Percentiles rank a stretch among this genome's conserved stretches.
Evolutionary conservation across 2,113 vertebrate species (phyloP).

Genomic region (Nothoprocta perdicaria): DNA sequence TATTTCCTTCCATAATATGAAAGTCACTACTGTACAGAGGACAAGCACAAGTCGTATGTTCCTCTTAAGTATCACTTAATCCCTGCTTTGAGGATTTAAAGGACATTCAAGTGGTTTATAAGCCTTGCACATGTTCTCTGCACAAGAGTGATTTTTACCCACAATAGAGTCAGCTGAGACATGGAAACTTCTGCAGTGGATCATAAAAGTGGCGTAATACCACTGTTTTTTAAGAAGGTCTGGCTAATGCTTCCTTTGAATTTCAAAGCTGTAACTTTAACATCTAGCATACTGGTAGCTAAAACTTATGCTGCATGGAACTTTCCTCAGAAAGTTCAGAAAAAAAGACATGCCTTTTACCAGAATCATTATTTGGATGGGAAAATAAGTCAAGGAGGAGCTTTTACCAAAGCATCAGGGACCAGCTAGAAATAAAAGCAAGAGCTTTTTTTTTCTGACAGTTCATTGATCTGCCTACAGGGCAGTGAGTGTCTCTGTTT

Average conservation of each 20-base stretch:
- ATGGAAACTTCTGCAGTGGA: slow-evolving; percentile 5
- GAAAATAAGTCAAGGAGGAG: neutral
- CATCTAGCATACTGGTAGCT: neutral
- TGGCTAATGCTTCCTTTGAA: neutral
- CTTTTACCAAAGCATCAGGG: neutral
- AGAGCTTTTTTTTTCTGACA: neutral
- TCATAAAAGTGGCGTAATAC: neutral
- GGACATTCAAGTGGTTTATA: slow-evolving; percentile 52
- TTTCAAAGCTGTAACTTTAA: neutral
- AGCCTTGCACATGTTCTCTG: neutral
- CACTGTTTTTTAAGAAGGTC: neutral
- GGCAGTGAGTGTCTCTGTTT: neutral
- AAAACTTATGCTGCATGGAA: neutral
- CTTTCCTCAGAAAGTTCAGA: neutral
- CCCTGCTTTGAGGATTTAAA: slow-evolving; percentile 60
- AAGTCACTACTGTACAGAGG: slow-evolving; percentile 50
- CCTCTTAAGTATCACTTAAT: slow-evolving; percentile 63
- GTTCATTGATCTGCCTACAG: neutral
- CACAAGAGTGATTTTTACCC: slow-evolving; percentile 47
- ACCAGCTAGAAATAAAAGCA: neutral
- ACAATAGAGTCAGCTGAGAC: neutral
- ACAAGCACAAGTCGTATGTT: slow-evolving; percentile 54
- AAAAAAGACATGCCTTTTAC: slow-evolving; percentile 6
- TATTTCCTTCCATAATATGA: neutral
- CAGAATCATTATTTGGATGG: neutral